Percentiles rank a stretch among this genome's conserved stretches.
Conservation (phyloP, 2,113 vertebrate species). For the Paratilapia polleni region DNA sequence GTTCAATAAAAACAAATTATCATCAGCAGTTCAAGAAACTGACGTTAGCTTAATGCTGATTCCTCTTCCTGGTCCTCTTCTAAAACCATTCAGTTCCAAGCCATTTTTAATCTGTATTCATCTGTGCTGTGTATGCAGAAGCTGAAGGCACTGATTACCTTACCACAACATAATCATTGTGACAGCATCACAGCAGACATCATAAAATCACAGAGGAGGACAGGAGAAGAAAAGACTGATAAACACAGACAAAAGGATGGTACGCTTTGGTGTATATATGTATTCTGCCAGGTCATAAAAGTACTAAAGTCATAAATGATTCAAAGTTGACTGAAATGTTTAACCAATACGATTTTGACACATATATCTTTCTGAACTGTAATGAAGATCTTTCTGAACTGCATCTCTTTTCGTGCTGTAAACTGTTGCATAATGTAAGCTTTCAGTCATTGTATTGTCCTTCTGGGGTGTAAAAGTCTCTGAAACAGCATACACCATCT, state of each 20-base stretch:
- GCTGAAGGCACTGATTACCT: slow-evolving; percentile 33
- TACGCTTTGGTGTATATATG: not conserved
- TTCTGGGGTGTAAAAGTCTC: not conserved
- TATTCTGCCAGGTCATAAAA: not conserved
- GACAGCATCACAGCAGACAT: slow-evolving; percentile 17
- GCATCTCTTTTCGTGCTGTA: too few relatives aligned
- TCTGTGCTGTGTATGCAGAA: not conserved
- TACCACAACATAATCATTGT: slow-evolving; percentile 3
- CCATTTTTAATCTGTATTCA: not conserved
- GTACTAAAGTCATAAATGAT: not conserved
- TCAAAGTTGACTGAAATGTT: not conserved
- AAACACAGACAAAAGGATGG: not conserved
- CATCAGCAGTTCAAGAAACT: not conserved
- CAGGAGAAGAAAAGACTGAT: not conserved
- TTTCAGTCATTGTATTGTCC: not conserved
- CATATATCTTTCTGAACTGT: not conserved
- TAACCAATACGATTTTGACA: not conserved
- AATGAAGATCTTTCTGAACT: not conserved
- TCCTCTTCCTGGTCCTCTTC: not conserved
- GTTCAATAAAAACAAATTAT: not conserved
- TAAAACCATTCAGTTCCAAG: not conserved
- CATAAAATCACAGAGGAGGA: not conserved
- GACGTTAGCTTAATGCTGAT: not conserved
- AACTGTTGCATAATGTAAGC: not conserved
- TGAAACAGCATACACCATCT: slow-evolving; percentile 35